Evolutionary conservation across 35 echinoderm and acorn worm genomes (phyloP), one percentile per base, ranked within the genome.

Genomic region (Antedon bifida): DNA sequence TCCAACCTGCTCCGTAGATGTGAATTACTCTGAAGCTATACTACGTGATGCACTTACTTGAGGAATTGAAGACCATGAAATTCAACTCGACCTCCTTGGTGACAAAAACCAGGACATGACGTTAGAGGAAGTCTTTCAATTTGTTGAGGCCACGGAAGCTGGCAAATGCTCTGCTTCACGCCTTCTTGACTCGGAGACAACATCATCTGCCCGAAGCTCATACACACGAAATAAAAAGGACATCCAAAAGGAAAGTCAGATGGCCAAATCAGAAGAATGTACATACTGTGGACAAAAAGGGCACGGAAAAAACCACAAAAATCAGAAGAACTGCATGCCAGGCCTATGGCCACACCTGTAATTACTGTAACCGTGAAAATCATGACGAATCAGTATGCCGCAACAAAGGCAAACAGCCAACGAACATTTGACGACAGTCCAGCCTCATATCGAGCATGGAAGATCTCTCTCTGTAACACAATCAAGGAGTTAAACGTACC

Each of bases 51-150:
- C 77, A 0, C 79, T 83, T 12, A 83, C 80, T 36, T 29, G 56
- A 2, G 86, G 80, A 5, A 83, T 88, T 32, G 36, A 29, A 30
- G 86, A 88, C 35, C 75, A 79, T 33, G 86, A 88, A 35, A 88
- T 88, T 36, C 86, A 88, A 77, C 80, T 88, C 17, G 73, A 83
- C 21, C 74, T 88, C n/a, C 79, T 82, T 32, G 85, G 36, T 33
- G 80, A 88, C 19, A 64, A 88, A 32, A 88, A 88, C 21, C 87
- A 89, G 31, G 34, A 84, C 34, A 89, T 89, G 87, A 79, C 34
- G 0, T 31, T 83, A 1, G 82, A 89, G 23, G 76, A 89, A 23
- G 82, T 84, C 9, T 84, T 84, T 75, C 31, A 84, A 75, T 84
- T 84, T 35, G 74, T 89, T 31, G 75, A 84, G 30, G 87, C 87